Conservation (phyloP, 2,888 invertebrate species). For the Coleophora flavipennella region DNA sequence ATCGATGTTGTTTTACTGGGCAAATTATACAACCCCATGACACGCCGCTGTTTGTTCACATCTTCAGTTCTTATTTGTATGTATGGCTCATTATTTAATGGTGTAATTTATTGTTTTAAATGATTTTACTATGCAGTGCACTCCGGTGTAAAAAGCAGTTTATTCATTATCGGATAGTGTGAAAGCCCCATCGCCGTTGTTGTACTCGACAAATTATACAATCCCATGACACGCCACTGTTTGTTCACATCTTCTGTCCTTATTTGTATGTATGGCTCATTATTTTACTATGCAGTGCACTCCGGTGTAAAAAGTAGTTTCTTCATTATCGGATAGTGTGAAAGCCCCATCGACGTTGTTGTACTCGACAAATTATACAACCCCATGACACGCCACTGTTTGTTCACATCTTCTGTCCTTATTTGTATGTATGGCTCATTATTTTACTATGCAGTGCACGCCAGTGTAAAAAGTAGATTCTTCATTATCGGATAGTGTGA, state of each 20-base stretch:
- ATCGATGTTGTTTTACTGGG: slow-evolving; percentile 11
- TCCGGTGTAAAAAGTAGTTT: no score
- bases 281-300: no score
- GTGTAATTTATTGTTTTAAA: no score
- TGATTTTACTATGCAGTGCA: no score
- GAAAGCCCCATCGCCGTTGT: slow-evolving; percentile 6
- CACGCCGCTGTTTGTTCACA: slow-evolving; percentile 3
- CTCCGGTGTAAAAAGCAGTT: no score
- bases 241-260: slow-evolving; percentile 16
- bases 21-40: slow-evolving; percentile 8
- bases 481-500: no score
- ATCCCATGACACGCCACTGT: not conserved
- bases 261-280: slow-evolving; percentile 53
- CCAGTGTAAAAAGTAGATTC: no score
- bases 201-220: slow-evolving; percentile 14
- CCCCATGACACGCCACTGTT: slow-evolving; percentile 16
- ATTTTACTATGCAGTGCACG: no score
- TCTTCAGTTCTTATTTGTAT: slow-evolving; percentile 35
- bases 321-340: no score
- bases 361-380: slow-evolving; percentile 15
- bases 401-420: slow-evolving; percentile 31
- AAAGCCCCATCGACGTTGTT: slow-evolving; percentile 8
- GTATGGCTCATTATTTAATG: slow-evolving; percentile 58
- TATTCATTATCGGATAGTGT: no score
- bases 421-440: slow-evolving; percentile 54